Evolutionary conservation across 1,140 invertebrate species (phyloP), one percentile per base, ranked within the genome.

Genomic region (Saccostrea cuccullata): DNA sequence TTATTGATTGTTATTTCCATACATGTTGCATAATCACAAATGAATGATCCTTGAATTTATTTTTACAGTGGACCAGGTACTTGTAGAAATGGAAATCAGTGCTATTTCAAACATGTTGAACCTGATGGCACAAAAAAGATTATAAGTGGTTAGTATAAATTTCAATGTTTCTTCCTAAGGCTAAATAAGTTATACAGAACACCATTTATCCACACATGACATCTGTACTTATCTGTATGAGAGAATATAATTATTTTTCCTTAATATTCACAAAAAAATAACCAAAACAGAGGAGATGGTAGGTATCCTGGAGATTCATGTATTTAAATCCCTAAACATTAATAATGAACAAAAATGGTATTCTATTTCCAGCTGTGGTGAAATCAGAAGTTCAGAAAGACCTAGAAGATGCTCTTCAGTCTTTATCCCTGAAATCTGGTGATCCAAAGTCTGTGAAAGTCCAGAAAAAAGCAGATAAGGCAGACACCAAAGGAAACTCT

Each of bases 41-140:
- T 6, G 9, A 47, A 5, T 47, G 47, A 8, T 47, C 30, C 30
- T 36, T 36, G 30, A 47, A 47, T 47, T 77, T 5, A 77, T 15
- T 36, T 77, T 77, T 36, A 26, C 26, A 77, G 70, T 77, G 70
- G 70, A 77, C 70, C 70, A 77, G 70, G 70, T 15, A 77, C 70
- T 36, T 77, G 70, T 40, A 77, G 70, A 77, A 77, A 77, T 77
- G 70, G 70, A 77, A 77, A 17, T 77, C 23, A 77, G 23, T 77
- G 70, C 30, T 77, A 77, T 36, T 77, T 77, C 26, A 77, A 17
- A 77, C 70, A 77, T 77, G 30, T 15, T 26, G 70, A 77, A 30
- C 70, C 30, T 30, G 70, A 77, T 4, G 11, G 30, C 13, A 8
- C 30, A 36, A 77, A 13, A 30, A 40, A 77, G 26, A 30, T 30